Evolutionary conservation across 2,888 invertebrate species (phyloP).

Genomic region (Heteromyza rotundicornis): DNA sequence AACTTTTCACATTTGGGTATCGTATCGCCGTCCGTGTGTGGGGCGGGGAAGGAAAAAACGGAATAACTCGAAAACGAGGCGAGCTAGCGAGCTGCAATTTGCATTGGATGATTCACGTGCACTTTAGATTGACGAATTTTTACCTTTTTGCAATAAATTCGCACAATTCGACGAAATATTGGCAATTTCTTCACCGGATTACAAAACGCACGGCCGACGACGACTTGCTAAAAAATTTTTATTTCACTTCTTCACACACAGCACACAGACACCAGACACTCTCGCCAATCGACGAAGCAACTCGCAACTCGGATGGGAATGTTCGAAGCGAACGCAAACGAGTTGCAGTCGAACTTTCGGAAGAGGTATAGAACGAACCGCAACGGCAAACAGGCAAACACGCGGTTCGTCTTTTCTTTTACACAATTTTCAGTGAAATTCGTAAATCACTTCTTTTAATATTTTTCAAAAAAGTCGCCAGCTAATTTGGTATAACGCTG

Average conservation of each 20-base stretch:
- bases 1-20: too few relatives aligned
- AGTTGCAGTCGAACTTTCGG: too few relatives aligned
- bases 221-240: slow-evolving; percentile 51
- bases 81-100: slow-evolving; percentile 23
- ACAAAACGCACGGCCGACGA: slow-evolving; percentile 49
- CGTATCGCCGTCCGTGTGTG: too few relatives aligned
- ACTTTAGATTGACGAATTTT: slow-evolving; percentile 34
- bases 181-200: slow-evolving; percentile 50
- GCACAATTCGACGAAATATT: slow-evolving; percentile 46
- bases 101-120: slow-evolving; percentile 34
- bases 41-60: background rate
- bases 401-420: too few relatives aligned
- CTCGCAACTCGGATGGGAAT: too few relatives aligned
- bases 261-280: background rate
- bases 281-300: background rate
- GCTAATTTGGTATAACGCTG: too few relatives aligned
- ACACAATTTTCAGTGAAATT: too few relatives aligned
- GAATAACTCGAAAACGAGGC: slow-evolving; percentile 9
- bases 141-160: slow-evolving; percentile 51
- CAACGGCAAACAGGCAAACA: too few relatives aligned
- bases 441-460: too few relatives aligned
- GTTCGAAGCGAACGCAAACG: too few relatives aligned
- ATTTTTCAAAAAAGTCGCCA: too few relatives aligned
- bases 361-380: too few relatives aligned
- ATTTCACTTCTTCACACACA: slow-evolving; percentile 1